Base-by-base conservation (phyloP, 2,888 invertebrate species). In the Sarcophaga rosellei region DNA sequence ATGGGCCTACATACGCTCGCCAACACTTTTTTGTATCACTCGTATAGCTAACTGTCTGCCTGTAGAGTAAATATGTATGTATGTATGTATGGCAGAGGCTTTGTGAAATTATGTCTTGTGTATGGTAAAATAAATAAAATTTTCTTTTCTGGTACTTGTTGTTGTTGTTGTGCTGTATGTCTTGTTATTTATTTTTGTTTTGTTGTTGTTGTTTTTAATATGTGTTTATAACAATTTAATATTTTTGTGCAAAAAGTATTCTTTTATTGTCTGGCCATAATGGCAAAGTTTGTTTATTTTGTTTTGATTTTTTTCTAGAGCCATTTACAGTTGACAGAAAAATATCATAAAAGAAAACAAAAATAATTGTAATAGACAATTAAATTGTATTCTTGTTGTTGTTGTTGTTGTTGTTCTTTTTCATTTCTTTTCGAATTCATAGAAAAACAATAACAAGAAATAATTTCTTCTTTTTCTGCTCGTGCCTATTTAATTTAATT, bases 151-250 rank as follows among this genome's bases (percentile, higher is more conserved):
- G 4, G 15, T 15, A 47, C 11, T 15, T 15, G 0, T 53, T 53
- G 17, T 53, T 53, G 17, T 53, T 53, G 10, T 35, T 35, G 35
- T 35, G 6, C 6, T 35, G 6, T 35, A 15, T 47, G 47, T 15
- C 15, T 47, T 4, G 12, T 47, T 47, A 11, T 47, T 11, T 47
- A 47, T 65, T 70, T 63, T 63, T 73, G 4, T n/a, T 15, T 53
- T 53, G 17, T 78, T 78, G 17, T 47, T 80, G 25, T 75, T 63
- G 10, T 57, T 65, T 59, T 72, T 72, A 79, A 72, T 76, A 82
- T 76, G 75, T 85, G 75, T 85, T 82, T 75, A 68, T 75, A 79
- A 76, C 75, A 79, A 85, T 69, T 78, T 62, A 72, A 79, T 75
- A 82, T 75, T 66, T 8, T 35, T 35, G 35, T 23, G 57, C 72